Evolutionary conservation across 2,888 invertebrate species (phyloP), one percentile per base, ranked within the genome.

Genomic region (Papilio elwesi): DNA sequence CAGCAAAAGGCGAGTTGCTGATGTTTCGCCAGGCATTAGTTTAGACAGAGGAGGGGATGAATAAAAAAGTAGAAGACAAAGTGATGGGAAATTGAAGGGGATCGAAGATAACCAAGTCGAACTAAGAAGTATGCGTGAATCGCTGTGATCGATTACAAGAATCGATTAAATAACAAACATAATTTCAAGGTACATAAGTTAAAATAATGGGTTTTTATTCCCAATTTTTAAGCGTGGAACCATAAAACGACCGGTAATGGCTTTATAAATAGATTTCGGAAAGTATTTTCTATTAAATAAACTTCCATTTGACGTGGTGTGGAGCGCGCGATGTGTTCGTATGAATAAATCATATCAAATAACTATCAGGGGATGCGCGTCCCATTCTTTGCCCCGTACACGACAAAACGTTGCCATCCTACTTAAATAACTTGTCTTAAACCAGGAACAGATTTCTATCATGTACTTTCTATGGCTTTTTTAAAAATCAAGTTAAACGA

Each of bases 301-400:
- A 91, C 94, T 95, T 91, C 94, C 92, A 88, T 88, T 87, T 86
- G 86, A 87, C 89, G 85, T 83, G 81, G 81, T 81, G 77, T 78
- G 76, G 76, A 76, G 78, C 82, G 86, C 73, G 82, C 85, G 86
- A 83, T 84, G 82, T 80, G 87, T 84, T 87, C 86, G 94, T 93
- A 95, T 95, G 95, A 95, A 95, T 95, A 95, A 95, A 95, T 95
- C 94, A 95, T 95, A 95, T 95, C 95, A 95, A 95, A 95, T 95
- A 95, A 95, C 95, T 95, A 95, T 95, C 95, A 95, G 90, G 94
- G 94, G 94, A 85, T 86, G 74, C 79, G 78, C 78, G 77, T 76
- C 81, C 81, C 84, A 88, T 87, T 88, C 89, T 88, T 88, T 88
- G 59, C 84, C 82, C 85, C 82, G 83, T 83, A 83, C 83, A 86